These are phyloP conservation scores for Gonatopus flavifemur DNA, from an alignment of 1,140 invertebrate species.

Conservation along the genomic window DNA sequence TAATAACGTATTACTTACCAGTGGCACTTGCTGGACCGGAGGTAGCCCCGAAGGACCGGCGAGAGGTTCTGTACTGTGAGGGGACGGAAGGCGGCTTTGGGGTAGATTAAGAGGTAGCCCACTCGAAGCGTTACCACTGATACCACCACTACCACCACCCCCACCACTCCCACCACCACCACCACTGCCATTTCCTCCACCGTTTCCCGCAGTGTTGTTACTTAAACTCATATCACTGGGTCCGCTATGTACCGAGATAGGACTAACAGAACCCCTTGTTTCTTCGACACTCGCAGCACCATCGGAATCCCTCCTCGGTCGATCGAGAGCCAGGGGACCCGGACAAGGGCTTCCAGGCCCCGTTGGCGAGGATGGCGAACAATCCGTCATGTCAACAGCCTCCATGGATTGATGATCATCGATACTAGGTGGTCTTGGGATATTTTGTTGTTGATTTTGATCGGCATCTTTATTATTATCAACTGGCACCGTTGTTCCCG, in stretches of 20 bases:
- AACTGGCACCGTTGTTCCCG: too few relatives aligned
- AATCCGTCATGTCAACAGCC: slow-evolving; percentile 43
- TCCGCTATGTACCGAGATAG: slow-evolving; percentile 57
- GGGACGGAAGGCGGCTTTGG: slow-evolving; percentile 62
- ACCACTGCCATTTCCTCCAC: slow-evolving; percentile 8
- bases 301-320: slow-evolving; percentile 52
- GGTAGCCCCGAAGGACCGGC: slow-evolving; percentile 76
- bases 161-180: not conserved
- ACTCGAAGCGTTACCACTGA: slow-evolving; percentile 23
- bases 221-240: slow-evolving; percentile 63
- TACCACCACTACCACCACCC: not conserved
- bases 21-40: slow-evolving; percentile 82
- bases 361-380: slow-evolving; percentile 42
- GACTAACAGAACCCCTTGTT: slow-evolving; percentile 56
- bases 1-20: slow-evolving; percentile 72
- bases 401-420: slow-evolving; percentile 35
- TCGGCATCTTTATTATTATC: too few relatives aligned
- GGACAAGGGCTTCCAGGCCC: slow-evolving; percentile 53
- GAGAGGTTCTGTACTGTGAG: slow-evolving; percentile 68
- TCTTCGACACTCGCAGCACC: slow-evolving; percentile 51
- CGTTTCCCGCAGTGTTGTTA: slow-evolving; percentile 55
- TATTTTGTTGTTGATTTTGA: slow-evolving; percentile 19
- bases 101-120: slow-evolving; percentile 43
- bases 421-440: slow-evolving; percentile 35
- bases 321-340: slow-evolving; percentile 51